Conservation (phyloP, 2,113 vertebrate genomes). For the Raja brachyura region DNA sequence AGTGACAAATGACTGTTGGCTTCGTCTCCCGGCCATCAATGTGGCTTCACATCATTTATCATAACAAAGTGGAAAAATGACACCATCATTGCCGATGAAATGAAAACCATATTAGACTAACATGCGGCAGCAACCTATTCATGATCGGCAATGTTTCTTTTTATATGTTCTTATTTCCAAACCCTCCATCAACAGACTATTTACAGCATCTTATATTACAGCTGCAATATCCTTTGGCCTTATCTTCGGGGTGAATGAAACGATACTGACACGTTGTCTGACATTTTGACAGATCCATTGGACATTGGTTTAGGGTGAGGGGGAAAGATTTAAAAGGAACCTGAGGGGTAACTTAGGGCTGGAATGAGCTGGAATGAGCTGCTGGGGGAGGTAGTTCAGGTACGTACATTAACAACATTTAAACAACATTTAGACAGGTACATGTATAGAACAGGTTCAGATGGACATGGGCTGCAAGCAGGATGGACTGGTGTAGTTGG, state of each 20-base stretch:
- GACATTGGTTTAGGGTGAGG: too few relatives aligned
- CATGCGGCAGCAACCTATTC: not conserved
- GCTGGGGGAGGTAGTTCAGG: too few relatives aligned
- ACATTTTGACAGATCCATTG: too few relatives aligned
- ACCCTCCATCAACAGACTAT: not conserved
- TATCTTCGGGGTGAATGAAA: not conserved
- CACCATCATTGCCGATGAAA: not conserved
- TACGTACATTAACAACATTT: too few relatives aligned
- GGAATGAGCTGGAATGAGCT: too few relatives aligned
- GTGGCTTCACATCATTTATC: not conserved
- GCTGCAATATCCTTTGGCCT: not conserved
- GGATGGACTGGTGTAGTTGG: too few relatives aligned
- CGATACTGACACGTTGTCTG: too few relatives aligned
- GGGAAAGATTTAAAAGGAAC: too few relatives aligned
- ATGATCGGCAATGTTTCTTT: not conserved
- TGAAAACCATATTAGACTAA: conserved; percentile 17
- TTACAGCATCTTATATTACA: not conserved
- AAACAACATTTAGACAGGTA: too few relatives aligned
- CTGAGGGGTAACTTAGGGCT: too few relatives aligned
- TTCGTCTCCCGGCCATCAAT: not conserved
- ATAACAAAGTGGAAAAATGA: not conserved
- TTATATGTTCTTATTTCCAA: not conserved
- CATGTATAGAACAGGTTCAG: too few relatives aligned
- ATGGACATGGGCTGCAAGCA: too few relatives aligned
- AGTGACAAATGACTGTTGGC: not conserved